Base-by-base conservation (phyloP, 1,140 invertebrate genomes). In the Pentalonia nigronervosa region DNA sequence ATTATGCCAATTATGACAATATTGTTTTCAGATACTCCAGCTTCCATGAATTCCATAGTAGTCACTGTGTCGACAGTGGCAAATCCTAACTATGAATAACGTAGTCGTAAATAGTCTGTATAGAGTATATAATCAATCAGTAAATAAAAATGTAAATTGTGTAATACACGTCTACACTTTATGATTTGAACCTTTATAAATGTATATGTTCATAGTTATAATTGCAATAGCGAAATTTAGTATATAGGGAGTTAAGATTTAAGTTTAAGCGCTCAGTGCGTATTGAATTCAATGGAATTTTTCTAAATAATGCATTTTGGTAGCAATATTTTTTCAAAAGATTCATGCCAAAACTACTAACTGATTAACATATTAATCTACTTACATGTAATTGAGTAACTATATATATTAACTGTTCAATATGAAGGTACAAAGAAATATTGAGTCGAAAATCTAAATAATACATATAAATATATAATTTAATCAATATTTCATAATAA, bases 21-120 rank as follows among this genome's bases (percentile, higher is more conserved):
- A 76, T 76, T 76, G 60, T 76, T 76, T 76, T 76, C 60, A n/a
- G 60, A 76, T 76, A 76, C 60, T 76, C 60, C 60, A 17, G 60
- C 60, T 76, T 76, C 60, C 60, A 76, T 76, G 14, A 76, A 76
- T 76, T 76, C 60, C 60, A 76, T 76, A 76, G 14, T 76, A 17
- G 60, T 76, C 60, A 76, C 60, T 76, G 60, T 76, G n/a, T 76
- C 60, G 30, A 76, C n/a, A 76, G 60, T 76, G 60, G 60, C 60
- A 30, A 76, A 76, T 76, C 60, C 60, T 76, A 76, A 6, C 60
- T 76, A 76, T 76, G 60, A 76, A 67, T n/a, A 67, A 53, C 30
- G 4, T 67, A 67, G 60, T 76, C n/a, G 60, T 76, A 17, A 76
- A 14, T 76, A 76, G 30, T n/a, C n/a, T 76, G 17, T 76, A 67